phyloP scores from a whole-genome alignment of 2,113 vertebrate genomes.

The Tringa solitaria region DNA sequence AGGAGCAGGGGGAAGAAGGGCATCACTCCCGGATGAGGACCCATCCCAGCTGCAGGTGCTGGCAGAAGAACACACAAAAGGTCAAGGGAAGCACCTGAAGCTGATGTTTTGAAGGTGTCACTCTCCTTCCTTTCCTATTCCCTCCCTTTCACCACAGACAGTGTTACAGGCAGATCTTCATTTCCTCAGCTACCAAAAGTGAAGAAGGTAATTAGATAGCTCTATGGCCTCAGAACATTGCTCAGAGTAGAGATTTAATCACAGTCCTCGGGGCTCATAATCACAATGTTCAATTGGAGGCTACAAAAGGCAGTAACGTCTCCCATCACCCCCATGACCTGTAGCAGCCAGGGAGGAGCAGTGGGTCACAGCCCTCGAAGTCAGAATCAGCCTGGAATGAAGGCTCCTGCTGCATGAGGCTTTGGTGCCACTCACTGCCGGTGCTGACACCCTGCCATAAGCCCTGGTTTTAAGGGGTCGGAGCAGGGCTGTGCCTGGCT shows the following conservation, averaged over 20 bases:
- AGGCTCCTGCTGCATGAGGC: background rate
- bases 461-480: background rate
- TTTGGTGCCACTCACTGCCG: background rate
- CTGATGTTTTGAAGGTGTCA: background rate
- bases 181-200: slow-evolving; percentile 31
- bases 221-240: slow-evolving; percentile 13
- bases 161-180: slow-evolving; percentile 2
- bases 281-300: background rate
- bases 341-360: background rate
- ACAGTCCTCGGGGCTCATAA: background rate
- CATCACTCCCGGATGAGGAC: background rate
- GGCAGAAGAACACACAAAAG: background rate
- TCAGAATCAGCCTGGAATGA: background rate
- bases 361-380: background rate
- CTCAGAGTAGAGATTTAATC: slow-evolving; percentile 42
- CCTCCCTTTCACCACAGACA: slow-evolving; percentile 32
- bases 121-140: slow-evolving; percentile 9
- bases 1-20: background rate
- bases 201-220: slow-evolving; percentile 29
- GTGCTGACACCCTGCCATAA: background rate
- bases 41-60: background rate
- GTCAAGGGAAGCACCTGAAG: background rate
- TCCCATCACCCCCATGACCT: background rate
- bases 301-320: background rate
- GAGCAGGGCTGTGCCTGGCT: background rate